Evolutionary conservation across 2,888 invertebrate genomes (phyloP), one percentile per base, ranked within the genome.

Genomic region (Mythimna albipuncta): DNA sequence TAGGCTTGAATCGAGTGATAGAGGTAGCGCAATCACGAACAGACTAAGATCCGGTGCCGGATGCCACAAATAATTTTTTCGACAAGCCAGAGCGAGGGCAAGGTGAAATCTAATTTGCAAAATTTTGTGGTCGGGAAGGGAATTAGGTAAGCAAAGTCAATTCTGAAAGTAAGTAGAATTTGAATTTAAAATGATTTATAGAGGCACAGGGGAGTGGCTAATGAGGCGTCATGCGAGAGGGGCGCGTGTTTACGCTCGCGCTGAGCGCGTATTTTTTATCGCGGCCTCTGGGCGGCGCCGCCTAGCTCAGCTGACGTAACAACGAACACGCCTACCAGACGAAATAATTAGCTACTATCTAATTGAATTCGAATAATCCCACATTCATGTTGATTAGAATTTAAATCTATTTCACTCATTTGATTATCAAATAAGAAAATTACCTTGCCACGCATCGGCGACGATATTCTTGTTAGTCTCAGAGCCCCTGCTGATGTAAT

Each of bases 141-240:
- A 94, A 95, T 95, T 94, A 95, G 92, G 94, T 93, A 93, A 93
- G 94, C 93, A 94, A 95, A 96, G 94, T 94, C 94, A 94, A 96
- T 95, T 94, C 93, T 93, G 90, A 94, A 94, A 94, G 94, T 94
- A 95, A 94, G 95, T 95, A 94, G 91, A 95, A 96, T 96, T 96
- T 95, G 94, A 96, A 96, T 96, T 96, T 96, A 94, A 95, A 96
- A 96, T 96, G 95, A 96, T 96, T 96, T 96, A 96, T 96, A 94
- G 93, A 94, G 90, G 93, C 90, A 90, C 91, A 91, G 94, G 95
- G 95, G 95, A 94, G 96, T 93, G 94, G 94, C 95, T 96, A 96
- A 96, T 96, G 95, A 96, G 96, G 93, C 95, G 93, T 94, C 95
- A 95, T 94, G 93, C 93, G 92, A 94, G 93, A 94, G 95, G 95